Percentiles rank a stretch among this genome's conserved stretches.
phyloP scores from a whole-genome alignment of 1,140 invertebrate species.

The Zaprionus tsacasi region DNA sequence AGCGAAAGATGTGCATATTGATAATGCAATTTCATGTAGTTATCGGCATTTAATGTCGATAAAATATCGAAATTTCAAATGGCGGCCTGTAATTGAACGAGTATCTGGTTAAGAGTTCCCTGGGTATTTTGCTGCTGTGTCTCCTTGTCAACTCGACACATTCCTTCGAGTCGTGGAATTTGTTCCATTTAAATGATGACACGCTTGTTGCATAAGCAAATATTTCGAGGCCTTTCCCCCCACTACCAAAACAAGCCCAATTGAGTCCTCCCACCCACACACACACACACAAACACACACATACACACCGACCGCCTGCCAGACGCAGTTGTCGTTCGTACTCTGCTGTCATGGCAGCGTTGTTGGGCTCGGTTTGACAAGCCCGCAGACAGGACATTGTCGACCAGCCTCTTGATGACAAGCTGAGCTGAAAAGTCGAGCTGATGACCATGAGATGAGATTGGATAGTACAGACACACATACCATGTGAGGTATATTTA shows the following conservation, averaged over 20 bases:
- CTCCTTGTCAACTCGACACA: neutral
- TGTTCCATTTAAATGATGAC: conserved; percentile 75
- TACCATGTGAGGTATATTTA: neutral
- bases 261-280: conserved; percentile 2
- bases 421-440: conserved; percentile 7
- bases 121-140: neutral
- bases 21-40: too few relatives aligned
- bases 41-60: too few relatives aligned
- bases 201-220: conserved; percentile 81
- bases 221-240: conserved; percentile 49
- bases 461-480: neutral
- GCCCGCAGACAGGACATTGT: conserved; percentile 64
- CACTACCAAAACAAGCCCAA: neutral
- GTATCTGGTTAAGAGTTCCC: neutral
- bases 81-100: too few relatives aligned
- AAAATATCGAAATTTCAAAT: too few relatives aligned
- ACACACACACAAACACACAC: conserved; percentile 30
- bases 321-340: conserved; percentile 61
- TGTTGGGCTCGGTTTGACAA: conserved; percentile 47
- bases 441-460: conserved; percentile 20
- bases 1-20: neutral
- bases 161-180: conserved; percentile 57
- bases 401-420: conserved; percentile 27
- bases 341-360: conserved; percentile 58
- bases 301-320: conserved; percentile 14